Base-by-base conservation (phyloP, 2,888 invertebrate genomes). In the Drosophila merina region DNA sequence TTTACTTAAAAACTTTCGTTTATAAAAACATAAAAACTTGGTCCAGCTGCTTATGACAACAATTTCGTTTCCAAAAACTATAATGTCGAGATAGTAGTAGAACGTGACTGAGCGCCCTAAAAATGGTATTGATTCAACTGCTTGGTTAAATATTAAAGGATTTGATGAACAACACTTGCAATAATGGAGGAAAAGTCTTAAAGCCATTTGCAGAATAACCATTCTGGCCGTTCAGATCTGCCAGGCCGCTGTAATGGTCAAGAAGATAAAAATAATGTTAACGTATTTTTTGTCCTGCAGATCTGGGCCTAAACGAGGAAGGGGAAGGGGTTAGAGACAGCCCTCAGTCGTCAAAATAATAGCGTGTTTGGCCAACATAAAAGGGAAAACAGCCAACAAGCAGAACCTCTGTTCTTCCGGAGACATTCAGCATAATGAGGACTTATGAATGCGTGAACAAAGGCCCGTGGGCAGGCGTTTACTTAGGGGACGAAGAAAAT, bases 361-460 rank as follows among this genome's bases (percentile, higher is more conserved):
- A 36, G 36, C 71, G 71, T 59, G 68, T 54, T 49, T 3, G 52
- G 4, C 38, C 52, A 33, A 60, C 49, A 69, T 48, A 44, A 48
- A 68, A 50, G 62, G 40, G 33, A 47, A 60, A 40, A 40, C 20
- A 36, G 36, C 12, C 14, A 12, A 57, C 14, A 57, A 57, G 57
- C 63, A 44, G 54, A 33, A 48, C 48, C 45, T 54, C 40, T 50
- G 50, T 50, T 45, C 40, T 30, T 68, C 30, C 54, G 51, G 44
- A 45, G 52, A 73, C 72, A 72, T 57, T 49, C 36, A 14, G 47
- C 71, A 70, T 84, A 84, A 82, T 82, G 75, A 84, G 87, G 66
- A 82, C 78, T 81, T 86, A 84, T 80, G 81, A 82, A 73, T 85
- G 69, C 62, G 50, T 45, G 36, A 55, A 51, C 50, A 42, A 51